phyloP scores from a whole-genome alignment of 2,797 vertebrate species.

The Enteromius unitaeniatus region DNA sequence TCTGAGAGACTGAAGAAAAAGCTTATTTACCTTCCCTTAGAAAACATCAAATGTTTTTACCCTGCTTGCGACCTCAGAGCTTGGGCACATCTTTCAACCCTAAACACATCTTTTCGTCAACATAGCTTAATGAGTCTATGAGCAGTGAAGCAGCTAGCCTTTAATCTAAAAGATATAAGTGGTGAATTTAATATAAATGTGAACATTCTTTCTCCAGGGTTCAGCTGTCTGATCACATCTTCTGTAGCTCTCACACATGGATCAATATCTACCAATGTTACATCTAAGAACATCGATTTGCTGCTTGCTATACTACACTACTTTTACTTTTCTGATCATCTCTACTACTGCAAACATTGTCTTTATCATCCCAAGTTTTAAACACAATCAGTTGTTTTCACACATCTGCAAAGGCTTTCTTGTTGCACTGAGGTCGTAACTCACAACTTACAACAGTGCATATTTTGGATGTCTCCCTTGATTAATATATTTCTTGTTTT shows the following conservation, averaged over 20 bases:
- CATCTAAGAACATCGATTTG: constrained; percentile 46
- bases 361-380: constrained; percentile 11
- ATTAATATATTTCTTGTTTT: no score
- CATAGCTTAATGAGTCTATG: constrained; percentile 12
- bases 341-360: background rate
- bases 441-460: no score
- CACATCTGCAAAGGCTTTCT: background rate
- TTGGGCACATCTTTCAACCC: background rate
- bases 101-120: background rate
- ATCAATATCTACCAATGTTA: constrained; percentile 50
- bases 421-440: background rate
- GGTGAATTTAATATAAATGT: background rate
- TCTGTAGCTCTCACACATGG: constrained; percentile 23
- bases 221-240: constrained; percentile 37
- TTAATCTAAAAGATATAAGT: background rate
- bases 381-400: constrained; percentile 6
- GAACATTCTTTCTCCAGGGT: background rate
- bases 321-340: constrained; percentile 29
- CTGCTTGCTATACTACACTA: constrained; percentile 27
- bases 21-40: constrained; percentile 23
- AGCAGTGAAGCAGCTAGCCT: constrained; percentile 29
- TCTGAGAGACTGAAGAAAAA: constrained; percentile 8
- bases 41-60: constrained; percentile 15
- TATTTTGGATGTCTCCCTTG: no score
- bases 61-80: constrained; percentile 9